Evolutionary conservation across 2,888 invertebrate species (phyloP), one percentile per base, ranked within the genome.

Genomic region (Drosophila nr. fundita): DNA sequence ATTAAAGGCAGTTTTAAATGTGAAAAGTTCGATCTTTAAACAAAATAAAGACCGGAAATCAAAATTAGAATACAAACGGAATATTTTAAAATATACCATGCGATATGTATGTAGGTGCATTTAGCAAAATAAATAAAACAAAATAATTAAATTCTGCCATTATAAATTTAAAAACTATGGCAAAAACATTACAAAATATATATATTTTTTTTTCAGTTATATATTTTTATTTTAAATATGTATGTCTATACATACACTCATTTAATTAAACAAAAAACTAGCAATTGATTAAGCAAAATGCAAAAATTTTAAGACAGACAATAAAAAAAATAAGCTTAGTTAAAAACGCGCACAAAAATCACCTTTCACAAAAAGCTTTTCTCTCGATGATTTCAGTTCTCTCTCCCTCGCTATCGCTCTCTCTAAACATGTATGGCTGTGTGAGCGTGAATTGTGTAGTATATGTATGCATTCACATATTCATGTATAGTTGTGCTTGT

Each of bases 351-450:
- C 58, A 83, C 50, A 74, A 79, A 83, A 83, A 87, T 74, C 76
- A 87, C 85, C 89, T 85, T 85, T 85, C 85, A 85, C 85, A 89
- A 89, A 85, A 89, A 85, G 84, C 85, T 85, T 89, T 88, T 84
- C 89, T 81, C 89, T 83, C 65, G 64, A 73, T 73, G 73, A 73
- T 77, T 77, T 82, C 68, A 73, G 62, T 68, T 77, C 76, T 78
- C 78, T 76, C 60, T 62, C 34, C 50, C 68, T 73, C 60, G 55
- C 65, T 48, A 29, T 55, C 21, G 21, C 45, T 27, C 77, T 76
- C 64, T 59, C 38, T 62, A 40, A 65, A 54, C 29, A 55, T 59
- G 42, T 24, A 30, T 42, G 48, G 24, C 30, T 15, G 24, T 38
- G 11, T 24, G 10, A 38, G 27, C 27, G 13, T 38, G 30, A 53